Percentiles rank a stretch among this genome's conserved stretches.
Conservation (phyloP, 2,113 vertebrate species). For the Hoplias malabaricus region DNA sequence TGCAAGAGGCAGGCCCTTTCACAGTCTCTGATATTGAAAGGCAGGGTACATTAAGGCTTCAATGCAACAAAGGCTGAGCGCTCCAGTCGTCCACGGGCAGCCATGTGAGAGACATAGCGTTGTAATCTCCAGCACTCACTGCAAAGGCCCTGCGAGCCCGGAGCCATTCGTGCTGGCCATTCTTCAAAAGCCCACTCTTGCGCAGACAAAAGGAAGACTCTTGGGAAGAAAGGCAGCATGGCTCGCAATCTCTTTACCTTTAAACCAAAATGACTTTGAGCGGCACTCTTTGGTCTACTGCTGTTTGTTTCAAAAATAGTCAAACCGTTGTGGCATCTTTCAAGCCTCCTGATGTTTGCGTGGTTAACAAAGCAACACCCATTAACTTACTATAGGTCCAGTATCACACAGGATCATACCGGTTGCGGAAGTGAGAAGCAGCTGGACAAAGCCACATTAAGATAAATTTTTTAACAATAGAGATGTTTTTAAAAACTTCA, state of each 20-base stretch:
- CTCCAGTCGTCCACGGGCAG: conserved; percentile 20
- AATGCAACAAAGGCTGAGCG: conserved; percentile 38
- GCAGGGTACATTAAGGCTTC: conserved; percentile 45
- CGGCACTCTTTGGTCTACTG: conserved; percentile 41
- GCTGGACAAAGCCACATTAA: neutral
- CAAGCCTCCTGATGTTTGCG: neutral
- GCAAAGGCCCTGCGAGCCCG: conserved; percentile 45
- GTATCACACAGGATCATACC: too few species aligned
- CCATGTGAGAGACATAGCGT: conserved; percentile 48
- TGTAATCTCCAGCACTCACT: conserved; percentile 53
- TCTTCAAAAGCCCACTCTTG: conserved; percentile 43
- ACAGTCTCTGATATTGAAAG: conserved; percentile 36
- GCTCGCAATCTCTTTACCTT: conserved; percentile 36
- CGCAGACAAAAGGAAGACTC: conserved; percentile 27
- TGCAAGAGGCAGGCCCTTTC: conserved; percentile 8
- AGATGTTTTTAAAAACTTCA: too few species aligned
- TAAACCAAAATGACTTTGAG: conserved; percentile 40
- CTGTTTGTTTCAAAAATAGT: conserved; percentile 56
- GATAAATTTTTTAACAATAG: neutral
- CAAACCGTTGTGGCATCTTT: conserved; percentile 39
- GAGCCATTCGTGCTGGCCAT: conserved; percentile 42
- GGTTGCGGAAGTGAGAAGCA: neutral
- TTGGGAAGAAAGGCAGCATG: conserved; percentile 32
- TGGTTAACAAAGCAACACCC: neutral
- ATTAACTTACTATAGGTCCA: neutral